Evolutionary conservation across 2,888 invertebrate species (phyloP).

Genomic region (Drosophila algonquin): DNA sequence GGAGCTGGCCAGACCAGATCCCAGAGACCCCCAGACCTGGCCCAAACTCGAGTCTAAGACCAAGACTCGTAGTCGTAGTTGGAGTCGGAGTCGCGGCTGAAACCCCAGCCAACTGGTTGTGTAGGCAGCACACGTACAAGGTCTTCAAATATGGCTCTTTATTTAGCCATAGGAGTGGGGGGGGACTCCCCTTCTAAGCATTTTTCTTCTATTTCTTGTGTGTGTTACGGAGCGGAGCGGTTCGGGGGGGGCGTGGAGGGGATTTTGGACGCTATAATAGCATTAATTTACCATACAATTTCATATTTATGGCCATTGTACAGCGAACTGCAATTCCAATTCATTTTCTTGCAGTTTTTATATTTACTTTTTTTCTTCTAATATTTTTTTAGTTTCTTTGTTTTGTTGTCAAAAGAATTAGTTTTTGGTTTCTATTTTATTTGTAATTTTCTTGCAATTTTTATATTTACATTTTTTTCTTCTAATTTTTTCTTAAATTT

Average conservation of each 20-base stretch:
- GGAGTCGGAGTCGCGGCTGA: neutral
- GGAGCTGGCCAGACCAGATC: slow-evolving; percentile 35
- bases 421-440: slow-evolving; percentile 19
- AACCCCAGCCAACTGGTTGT: slow-evolving; percentile 72
- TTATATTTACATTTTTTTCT: slow-evolving; percentile 8
- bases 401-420: neutral
- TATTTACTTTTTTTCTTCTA: neutral
- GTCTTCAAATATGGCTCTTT: slow-evolving; percentile 81
- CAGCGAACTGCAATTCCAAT: slow-evolving; percentile 63
- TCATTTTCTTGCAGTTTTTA: slow-evolving; percentile 21
- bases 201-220: slow-evolving; percentile 68
- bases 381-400: neutral
- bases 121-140: slow-evolving; percentile 83
- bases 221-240: slow-evolving; percentile 12
- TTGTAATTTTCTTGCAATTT: slow-evolving; percentile 15
- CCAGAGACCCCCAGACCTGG: slow-evolving; percentile 14
- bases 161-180: too few relatives aligned
- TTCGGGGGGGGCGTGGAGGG: neutral
- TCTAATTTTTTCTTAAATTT: slow-evolving; percentile 24
- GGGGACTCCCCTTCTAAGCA: slow-evolving; percentile 72
- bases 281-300: slow-evolving; percentile 79
- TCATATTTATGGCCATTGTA: slow-evolving; percentile 76
- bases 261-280: slow-evolving; percentile 75
- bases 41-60: neutral
- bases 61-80: too few relatives aligned